Conservation (phyloP, 1,140 invertebrate species). For the Drosophila yakuba region DNA sequence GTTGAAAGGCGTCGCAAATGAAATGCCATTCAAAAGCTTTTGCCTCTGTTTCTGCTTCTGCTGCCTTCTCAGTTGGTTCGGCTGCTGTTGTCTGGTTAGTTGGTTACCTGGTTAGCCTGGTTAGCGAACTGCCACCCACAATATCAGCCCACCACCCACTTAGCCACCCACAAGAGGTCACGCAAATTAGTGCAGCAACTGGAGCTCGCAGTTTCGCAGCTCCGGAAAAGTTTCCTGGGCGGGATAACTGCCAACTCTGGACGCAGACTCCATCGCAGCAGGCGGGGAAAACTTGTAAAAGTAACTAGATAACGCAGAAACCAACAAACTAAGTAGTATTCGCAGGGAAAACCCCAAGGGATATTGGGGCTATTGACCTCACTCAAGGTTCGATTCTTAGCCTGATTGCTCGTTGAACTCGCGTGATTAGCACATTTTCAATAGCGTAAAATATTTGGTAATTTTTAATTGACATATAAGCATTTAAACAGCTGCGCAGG, state of each 20-base stretch:
- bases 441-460: too few species aligned
- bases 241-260: slow-evolving; percentile 42
- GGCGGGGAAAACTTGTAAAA: slow-evolving; percentile 71
- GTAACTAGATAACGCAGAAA: slow-evolving; percentile 70
- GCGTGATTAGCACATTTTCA: background rate
- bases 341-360: slow-evolving; percentile 3
- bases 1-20: slow-evolving; percentile 77
- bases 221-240: slow-evolving; percentile 67
- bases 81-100: slow-evolving; percentile 42
- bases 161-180: slow-evolving; percentile 56
- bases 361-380: slow-evolving; percentile 19
- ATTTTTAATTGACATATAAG: too few species aligned
- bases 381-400: background rate
- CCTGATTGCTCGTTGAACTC: slow-evolving; percentile 1
- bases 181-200: slow-evolving; percentile 73
- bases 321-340: slow-evolving; percentile 52
- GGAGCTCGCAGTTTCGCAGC: slow-evolving; percentile 31
- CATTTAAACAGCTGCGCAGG: too few species aligned
- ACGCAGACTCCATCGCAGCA: slow-evolving; percentile 30
- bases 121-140: background rate
- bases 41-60: slow-evolving; percentile 13
- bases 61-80: slow-evolving; percentile 11
- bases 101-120: slow-evolving; percentile 49
- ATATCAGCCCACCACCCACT: too few species aligned
- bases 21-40: slow-evolving; percentile 75